Evolutionary conservation across 2,797 vertebrate genomes (phyloP).

Genomic region (Ceyx erithaca): DNA sequence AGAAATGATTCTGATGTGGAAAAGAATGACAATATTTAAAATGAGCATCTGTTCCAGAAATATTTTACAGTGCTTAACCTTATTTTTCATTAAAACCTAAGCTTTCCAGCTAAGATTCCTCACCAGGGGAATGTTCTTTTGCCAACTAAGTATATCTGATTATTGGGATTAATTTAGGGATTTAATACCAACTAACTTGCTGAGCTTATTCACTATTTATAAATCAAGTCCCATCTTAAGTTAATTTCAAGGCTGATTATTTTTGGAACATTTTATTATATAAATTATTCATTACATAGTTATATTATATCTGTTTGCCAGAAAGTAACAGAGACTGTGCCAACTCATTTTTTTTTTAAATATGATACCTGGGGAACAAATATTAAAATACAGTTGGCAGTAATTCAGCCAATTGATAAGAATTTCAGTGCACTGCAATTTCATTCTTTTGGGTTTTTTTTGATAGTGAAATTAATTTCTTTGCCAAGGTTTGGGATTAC

Average conservation of each 20-base stretch:
- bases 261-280: constrained; percentile 15
- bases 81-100: neutral
- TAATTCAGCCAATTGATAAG: neutral
- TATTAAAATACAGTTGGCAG: neutral
- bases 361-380: constrained; percentile 5
- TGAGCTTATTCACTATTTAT: neutral
- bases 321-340: constrained; percentile 8
- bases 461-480: neutral
- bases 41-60: neutral
- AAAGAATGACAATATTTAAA: constrained; percentile 3
- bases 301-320: constrained; percentile 8
- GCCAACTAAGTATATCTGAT: neutral
- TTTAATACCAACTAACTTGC: constrained; percentile 24
- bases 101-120: neutral
- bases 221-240: constrained; percentile 43
- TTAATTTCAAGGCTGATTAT: constrained; percentile 67
- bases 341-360: constrained; percentile 7
- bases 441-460: neutral
- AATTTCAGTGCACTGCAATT: neutral
- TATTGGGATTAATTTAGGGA: constrained; percentile 28
- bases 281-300: constrained; percentile 52
- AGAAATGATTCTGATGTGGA: neutral
- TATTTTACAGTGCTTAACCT: neutral
- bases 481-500: neutral
- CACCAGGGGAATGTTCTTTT: neutral